Evolutionary conservation across 2,888 invertebrate species (phyloP), one percentile per base, ranked within the genome.

Genomic region (Pheosia tremula): DNA sequence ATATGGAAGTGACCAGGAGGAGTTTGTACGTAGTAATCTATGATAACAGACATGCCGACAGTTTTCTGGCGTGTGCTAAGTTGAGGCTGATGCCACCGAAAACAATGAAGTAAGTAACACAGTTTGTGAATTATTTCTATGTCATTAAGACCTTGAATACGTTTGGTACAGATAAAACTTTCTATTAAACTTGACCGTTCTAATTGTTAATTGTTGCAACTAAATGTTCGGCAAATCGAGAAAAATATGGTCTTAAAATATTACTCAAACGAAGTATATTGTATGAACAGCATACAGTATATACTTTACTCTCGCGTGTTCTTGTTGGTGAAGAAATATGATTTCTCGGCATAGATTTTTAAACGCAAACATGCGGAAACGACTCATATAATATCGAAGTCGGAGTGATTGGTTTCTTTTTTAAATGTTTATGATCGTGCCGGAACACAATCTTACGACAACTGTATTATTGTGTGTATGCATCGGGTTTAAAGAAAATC

Each of bases 51-150:
- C 96, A 97, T 79, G 88, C 95, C 0, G 97, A 97, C 71, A 96
- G 96, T 63, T 97, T 97, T 81, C 86, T 98, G 75, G 96, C 97
- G 0, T 98, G 98, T 84, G 97, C 98, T 1, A 97, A 97, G 86
- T 95, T 98, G 68, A 94, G 96, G 72, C 94, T 95, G 59, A 95
- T 95, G 59, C 94, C 95, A 70, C 95, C 96, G 0, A 94, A 95
- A 75, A 93, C 94, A 65, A 94, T 96, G 59, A 97, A 96, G 97
- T 97, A 87, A 95, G 95, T 92, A 57, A 7, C 9, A 8, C 39
- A 41, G 6, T 58, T 38, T 9, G 37, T 37, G 53, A 5, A 36
- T 24, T 53, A 53, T 53, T 49, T 52, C 53, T 36, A 37, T 55
- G 39, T 55, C 55, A 55, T 38, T 39, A 3, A 39, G 13, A 38